Evolutionary conservation across 1,140 invertebrate genomes (phyloP), one percentile per base, ranked within the genome.

Genomic region (Vanessa atalanta): DNA sequence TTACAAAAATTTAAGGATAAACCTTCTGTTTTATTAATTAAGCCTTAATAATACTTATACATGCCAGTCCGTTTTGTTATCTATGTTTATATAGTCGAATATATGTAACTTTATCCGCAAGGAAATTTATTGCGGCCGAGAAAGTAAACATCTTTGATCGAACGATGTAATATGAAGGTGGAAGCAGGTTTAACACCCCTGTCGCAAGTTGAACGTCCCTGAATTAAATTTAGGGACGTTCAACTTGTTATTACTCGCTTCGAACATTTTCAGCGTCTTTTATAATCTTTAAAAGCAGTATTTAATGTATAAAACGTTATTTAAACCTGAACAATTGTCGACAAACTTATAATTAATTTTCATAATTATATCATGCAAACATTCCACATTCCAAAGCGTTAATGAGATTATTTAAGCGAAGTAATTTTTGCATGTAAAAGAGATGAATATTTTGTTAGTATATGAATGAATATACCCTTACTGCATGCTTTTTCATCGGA

Each of bases 401-500:
- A 14, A 31, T 61, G 20, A 20, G 13, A 61, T n/a, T 37, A 20
- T 16, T 12, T 48, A 37, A 48, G 43, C 31, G 20, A 61, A 2
- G 23, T 13, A 11, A 70, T 16, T 43, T 60, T 15, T 48, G 53
- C 37, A 61, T 13, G 12, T 43, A 37, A 64, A 43, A 15, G 7
- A 60, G 47, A 70, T 50, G 55, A 51, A 37, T 9, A 43, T 43
- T n/a, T 50, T 67, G 73, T 75, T 70, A 72, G 74, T 76, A 70
- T 66, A n/a, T 76, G 47, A 70, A 76, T 72, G 64, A 65, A 69
- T 57, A 69, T 79, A 76, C 80, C 93, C 97, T 97, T 97, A 98
- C 97, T 97, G 95, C 97, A 97, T 93, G 95, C 95, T 92, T 95
- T 95, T 88, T 98, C 97, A 93, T 99, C 98, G 77, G 97, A 97